Evolutionary conservation across 1,140 invertebrate species (phyloP).

Genomic region (Hylaeus volcanicus): DNA sequence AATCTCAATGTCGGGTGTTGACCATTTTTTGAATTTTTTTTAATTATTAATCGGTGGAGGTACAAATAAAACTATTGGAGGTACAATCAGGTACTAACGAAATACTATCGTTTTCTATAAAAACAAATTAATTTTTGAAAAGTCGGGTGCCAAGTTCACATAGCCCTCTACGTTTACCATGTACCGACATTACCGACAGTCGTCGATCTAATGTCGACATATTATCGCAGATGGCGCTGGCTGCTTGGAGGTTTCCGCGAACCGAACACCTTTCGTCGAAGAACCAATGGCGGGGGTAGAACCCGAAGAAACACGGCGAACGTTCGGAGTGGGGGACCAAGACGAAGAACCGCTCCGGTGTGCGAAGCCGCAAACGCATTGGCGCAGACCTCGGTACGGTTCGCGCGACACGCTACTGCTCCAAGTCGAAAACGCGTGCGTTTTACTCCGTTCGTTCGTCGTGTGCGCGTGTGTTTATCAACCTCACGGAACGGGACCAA

Average conservation of each 20-base stretch:
- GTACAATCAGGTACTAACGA: too few relatives aligned
- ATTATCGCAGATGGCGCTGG: not conserved
- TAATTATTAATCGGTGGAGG: too few relatives aligned
- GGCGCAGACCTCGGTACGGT: slow-evolving; percentile 42
- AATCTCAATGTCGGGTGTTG: too few relatives aligned
- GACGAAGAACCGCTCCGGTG: slow-evolving; percentile 27
- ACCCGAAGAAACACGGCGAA: not conserved
- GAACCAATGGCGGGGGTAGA: not conserved
- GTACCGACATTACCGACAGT: not conserved
- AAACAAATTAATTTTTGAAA: too few relatives aligned
- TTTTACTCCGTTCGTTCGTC: slow-evolving; percentile 2
- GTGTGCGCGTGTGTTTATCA: slow-evolving; percentile 31
- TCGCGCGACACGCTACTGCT: slow-evolving; percentile 34
- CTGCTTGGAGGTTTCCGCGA: not conserved
- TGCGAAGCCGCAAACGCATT: slow-evolving; percentile 51
- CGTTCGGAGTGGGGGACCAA: not conserved
- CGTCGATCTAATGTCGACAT: not conserved
- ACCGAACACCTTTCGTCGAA: too few relatives aligned
- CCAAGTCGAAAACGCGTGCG: slow-evolving; percentile 28
- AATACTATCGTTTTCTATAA: too few relatives aligned
- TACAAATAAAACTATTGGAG: too few relatives aligned
- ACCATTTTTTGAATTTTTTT: too few relatives aligned
- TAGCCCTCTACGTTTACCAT: too few relatives aligned
- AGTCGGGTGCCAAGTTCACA: too few relatives aligned
- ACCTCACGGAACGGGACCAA: not conserved